phyloP scores from a whole-genome alignment of 2,113 vertebrate species.

The Trogon surrucura region DNA sequence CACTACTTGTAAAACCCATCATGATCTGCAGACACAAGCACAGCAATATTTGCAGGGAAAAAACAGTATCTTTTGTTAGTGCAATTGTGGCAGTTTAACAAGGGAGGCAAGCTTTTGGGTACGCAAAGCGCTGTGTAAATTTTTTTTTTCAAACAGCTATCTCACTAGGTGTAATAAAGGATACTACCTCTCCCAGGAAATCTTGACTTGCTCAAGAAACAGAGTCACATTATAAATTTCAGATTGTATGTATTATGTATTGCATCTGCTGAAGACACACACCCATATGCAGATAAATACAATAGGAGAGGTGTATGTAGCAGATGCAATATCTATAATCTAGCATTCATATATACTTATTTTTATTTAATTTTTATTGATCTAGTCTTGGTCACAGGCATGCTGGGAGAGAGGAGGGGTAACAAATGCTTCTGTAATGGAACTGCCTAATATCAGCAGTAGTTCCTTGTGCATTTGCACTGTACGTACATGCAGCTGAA shows the following conservation, averaged over 20 bases:
- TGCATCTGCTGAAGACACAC: not conserved
- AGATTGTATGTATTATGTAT: not conserved
- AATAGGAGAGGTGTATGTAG: not conserved
- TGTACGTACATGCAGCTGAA: not conserved
- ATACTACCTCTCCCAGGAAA: not conserved
- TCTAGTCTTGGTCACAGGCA: not conserved
- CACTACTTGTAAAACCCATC: not conserved
- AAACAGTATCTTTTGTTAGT: not conserved
- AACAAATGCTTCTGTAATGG: not conserved
- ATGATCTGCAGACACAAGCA: not conserved
- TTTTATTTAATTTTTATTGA: slow-evolving; percentile 1
- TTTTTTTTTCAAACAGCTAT: not conserved
- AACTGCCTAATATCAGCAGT: not conserved
- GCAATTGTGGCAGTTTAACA: not conserved
- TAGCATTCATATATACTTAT: not conserved
- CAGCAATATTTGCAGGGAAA: not conserved
- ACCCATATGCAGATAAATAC: not conserved
- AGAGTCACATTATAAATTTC: not conserved
- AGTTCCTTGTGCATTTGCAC: not conserved
- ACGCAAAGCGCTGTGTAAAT: not conserved
- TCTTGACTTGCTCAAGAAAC: not conserved
- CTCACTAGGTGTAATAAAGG: not conserved
- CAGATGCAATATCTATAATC: not conserved
- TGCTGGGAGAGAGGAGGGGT: not conserved
- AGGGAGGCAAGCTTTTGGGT: not conserved